phyloP scores from a whole-genome alignment of 2,888 invertebrate species.

The Acronicta leporina region DNA sequence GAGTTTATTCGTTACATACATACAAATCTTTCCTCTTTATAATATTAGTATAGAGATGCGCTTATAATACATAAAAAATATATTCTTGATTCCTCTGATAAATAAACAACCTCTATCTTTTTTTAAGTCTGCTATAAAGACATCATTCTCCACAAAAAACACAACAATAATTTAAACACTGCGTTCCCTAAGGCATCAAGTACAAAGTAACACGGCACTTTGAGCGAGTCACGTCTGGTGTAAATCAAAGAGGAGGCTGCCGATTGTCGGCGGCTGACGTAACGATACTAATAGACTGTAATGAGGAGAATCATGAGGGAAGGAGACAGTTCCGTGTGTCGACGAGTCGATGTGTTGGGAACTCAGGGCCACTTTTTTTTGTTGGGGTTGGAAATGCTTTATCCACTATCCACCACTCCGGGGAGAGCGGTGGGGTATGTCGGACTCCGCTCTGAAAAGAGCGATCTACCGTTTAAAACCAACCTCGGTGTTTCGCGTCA shows the following conservation, averaged over 20 bases:
- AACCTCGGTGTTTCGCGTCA: no score
- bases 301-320: constrained; percentile 1
- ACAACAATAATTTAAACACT: not conserved
- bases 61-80: no score
- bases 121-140: not conserved
- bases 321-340: not conserved
- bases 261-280: not conserved
- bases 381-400: no score
- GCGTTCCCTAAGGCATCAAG: not conserved
- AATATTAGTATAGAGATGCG: no score
- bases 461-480: no score
- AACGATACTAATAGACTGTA: not conserved
- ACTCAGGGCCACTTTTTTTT: no score
- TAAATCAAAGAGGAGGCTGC: not conserved
- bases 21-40: no score
- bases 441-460: no score
- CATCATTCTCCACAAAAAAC: not conserved
- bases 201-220: constrained; percentile 1
- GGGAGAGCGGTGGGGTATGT: no score
- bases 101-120: not conserved
- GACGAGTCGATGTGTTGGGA: not conserved
- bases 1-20: no score
- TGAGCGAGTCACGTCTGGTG: not conserved
- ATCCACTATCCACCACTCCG: no score
- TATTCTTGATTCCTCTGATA: no score